Evolutionary conservation across 2,888 invertebrate genomes (phyloP).

Genomic region (Trachelus tabidus): DNA sequence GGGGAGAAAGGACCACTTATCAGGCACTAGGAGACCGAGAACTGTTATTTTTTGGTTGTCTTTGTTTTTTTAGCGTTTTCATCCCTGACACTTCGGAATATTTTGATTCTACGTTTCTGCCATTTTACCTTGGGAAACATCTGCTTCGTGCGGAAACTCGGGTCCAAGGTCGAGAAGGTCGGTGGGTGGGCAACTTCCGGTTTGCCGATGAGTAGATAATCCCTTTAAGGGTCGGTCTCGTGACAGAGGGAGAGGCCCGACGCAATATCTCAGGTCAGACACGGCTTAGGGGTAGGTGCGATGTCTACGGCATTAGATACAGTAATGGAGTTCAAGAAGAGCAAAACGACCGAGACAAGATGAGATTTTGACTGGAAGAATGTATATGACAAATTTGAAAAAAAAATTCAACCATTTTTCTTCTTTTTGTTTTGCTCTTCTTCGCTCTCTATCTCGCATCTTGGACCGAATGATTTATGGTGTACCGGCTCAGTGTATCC

Average conservation of each 20-base stretch:
- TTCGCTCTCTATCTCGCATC: not conserved
- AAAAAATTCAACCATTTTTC: conserved; percentile 4
- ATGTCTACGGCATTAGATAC: not conserved
- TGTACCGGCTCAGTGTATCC: not conserved
- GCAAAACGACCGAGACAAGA: not conserved
- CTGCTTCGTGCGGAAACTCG: not conserved
- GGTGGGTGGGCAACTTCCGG: not conserved
- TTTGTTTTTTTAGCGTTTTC: not conserved
- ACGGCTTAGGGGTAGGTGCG: not conserved
- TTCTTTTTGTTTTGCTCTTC: conserved; percentile 15
- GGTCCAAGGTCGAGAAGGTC: not conserved
- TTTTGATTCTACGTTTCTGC: not conserved
- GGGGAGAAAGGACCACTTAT: too few relatives aligned
- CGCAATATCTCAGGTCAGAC: not conserved
- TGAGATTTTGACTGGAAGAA: not conserved
- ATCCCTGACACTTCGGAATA: not conserved
- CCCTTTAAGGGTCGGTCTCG: not conserved
- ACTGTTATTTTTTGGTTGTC: not conserved
- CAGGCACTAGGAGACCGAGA: not conserved
- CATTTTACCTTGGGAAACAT: not conserved
- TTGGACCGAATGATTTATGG: not conserved
- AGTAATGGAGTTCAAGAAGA: not conserved
- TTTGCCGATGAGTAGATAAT: not conserved
- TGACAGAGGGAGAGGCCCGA: not conserved
- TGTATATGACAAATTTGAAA: too few relatives aligned